Conservation (phyloP, 2,113 vertebrate genomes). For the Otocyon megalotis region DNA sequence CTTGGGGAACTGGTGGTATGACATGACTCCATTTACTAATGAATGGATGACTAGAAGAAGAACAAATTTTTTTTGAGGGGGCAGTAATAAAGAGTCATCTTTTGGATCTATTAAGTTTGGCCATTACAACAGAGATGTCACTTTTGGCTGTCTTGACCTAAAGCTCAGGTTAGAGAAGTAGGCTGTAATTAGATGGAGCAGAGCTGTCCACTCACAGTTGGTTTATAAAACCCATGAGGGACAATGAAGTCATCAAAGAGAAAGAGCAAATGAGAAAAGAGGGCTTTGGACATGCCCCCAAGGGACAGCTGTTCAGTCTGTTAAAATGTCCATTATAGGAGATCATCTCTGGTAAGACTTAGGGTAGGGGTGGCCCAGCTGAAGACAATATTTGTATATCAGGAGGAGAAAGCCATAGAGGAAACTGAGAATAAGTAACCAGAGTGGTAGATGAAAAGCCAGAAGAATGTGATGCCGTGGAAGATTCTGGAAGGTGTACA, state of each 20-base stretch:
- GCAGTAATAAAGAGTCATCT: background rate
- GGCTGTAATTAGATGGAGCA: rapidly evolving
- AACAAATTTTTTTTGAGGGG: background rate
- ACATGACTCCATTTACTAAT: background rate
- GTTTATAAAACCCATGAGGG: background rate
- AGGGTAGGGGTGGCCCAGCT: rapidly evolving
- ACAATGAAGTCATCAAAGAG: background rate
- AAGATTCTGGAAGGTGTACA: background rate
- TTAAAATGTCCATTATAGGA: rapidly evolving
- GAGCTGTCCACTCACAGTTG: background rate
- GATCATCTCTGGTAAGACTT: background rate
- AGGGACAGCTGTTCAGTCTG: background rate
- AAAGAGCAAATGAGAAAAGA: background rate
- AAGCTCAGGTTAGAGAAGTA: background rate
- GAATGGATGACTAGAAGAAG: background rate
- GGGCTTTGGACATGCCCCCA: background rate
- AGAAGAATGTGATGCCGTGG: background rate
- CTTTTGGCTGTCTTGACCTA: background rate
- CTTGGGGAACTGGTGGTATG: background rate
- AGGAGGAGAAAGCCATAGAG: background rate
- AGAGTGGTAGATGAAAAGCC: background rate
- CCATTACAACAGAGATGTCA: background rate
- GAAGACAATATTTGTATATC: background rate
- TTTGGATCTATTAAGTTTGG: background rate
- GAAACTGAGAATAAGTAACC: background rate